These are phyloP conservation scores for Gymnosoma rotundatum DNA, from an alignment of 2,888 invertebrate genomes.

Conservation along the genomic window DNA sequence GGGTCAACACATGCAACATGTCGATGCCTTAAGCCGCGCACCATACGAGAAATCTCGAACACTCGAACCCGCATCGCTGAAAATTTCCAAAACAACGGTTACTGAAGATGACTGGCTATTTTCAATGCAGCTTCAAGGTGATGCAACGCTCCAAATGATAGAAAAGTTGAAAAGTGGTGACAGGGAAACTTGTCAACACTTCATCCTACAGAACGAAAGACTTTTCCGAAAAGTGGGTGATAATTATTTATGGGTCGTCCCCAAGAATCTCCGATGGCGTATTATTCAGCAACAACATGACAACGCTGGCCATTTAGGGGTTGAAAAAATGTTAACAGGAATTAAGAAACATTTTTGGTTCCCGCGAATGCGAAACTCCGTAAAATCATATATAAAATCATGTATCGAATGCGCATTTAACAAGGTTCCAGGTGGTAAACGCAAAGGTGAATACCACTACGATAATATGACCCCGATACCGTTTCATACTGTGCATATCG, in stretches of 20 bases:
- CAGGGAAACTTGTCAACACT: no score
- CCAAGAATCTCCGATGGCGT: slow-evolving; percentile 29
- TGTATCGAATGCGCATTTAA: slow-evolving; percentile 75
- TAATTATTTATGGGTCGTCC: no score
- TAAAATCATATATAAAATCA: slow-evolving; percentile 39
- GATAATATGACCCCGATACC: slow-evolving; percentile 43
- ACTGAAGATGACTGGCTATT: slow-evolving; percentile 33
- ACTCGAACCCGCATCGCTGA: slow-evolving; percentile 1
- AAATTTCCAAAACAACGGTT: slow-evolving; percentile 28
- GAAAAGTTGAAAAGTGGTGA: no score
- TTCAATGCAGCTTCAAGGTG: slow-evolving; percentile 43
- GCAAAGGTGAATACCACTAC: slow-evolving; percentile 60
- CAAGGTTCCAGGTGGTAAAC: slow-evolving; percentile 71
- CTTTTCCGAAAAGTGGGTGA: neutral
- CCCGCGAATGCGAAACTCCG: slow-evolving; percentile 52
- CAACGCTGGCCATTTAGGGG: slow-evolving; percentile 33
- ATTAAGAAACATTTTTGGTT: slow-evolving; percentile 61
- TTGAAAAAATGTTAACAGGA: slow-evolving; percentile 8
- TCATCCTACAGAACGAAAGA: no score
- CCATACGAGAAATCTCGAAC: neutral
- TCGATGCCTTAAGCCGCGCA: slow-evolving; percentile 48
- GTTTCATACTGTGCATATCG: slow-evolving; percentile 50
- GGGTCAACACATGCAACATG: slow-evolving; percentile 45
- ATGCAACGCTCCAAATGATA: slow-evolving; percentile 7
- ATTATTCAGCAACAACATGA: slow-evolving; percentile 33